phyloP scores from a whole-genome alignment of 2,113 vertebrate species.

The Phrynosoma platyrhinos region DNA sequence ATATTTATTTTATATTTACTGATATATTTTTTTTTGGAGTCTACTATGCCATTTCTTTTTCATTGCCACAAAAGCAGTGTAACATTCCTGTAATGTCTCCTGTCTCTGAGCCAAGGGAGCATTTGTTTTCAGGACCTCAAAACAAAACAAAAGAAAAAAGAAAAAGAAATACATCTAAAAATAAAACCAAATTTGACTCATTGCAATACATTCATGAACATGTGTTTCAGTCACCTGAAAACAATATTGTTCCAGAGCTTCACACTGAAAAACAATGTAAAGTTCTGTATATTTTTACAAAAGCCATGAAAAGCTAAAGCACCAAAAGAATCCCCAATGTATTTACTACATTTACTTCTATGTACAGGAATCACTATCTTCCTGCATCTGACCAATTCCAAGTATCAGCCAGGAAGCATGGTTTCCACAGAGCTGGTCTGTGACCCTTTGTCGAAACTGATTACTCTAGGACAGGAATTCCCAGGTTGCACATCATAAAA shows the following conservation, averaged over 20 bases:
- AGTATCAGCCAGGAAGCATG: not conserved
- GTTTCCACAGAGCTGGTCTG: not conserved
- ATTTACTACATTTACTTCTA: not conserved
- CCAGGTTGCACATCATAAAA: not conserved
- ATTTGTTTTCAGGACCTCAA: not conserved
- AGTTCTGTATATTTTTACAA: not conserved
- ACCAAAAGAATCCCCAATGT: too few relatives aligned
- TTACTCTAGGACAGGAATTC: not conserved
- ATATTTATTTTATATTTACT: not conserved
- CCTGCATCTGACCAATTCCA: not conserved
- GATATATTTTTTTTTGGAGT: not conserved
- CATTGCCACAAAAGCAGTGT: not conserved
- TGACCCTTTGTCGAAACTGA: too few relatives aligned
- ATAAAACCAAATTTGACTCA: slow-evolving; percentile 31
- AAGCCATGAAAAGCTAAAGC: not conserved
- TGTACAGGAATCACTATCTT: not conserved
- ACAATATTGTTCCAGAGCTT: not conserved
- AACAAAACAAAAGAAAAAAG: not conserved
- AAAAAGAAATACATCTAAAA: not conserved
- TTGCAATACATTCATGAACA: not conserved
- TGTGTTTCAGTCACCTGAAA: not conserved
- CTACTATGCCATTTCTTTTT: not conserved
- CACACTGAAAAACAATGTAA: not conserved
- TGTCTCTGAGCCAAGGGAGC: not conserved
- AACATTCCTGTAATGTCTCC: not conserved